Evolutionary conservation across 2,888 invertebrate species (phyloP), one percentile per base, ranked within the genome.

Genomic region (Cheilosia impressa): DNA sequence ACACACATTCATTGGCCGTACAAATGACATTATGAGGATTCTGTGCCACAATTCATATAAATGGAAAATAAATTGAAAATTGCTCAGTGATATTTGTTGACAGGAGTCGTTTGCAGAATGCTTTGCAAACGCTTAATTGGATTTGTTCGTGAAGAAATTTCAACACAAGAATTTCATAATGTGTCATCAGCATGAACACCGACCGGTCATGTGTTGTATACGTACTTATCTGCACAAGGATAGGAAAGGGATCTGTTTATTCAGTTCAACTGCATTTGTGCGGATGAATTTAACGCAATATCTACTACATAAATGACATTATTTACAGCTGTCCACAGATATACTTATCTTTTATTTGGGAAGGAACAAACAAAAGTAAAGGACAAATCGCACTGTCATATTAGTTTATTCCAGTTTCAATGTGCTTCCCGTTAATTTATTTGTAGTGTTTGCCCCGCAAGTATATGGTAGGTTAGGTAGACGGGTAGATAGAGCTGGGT

Each of bases 91-190:
- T 84, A 76, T 80, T 80, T 80, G 84, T 84, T 84, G 80, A 76
- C 80, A 80, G 75, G 66, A 84, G 69, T 80, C 84, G 71, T 84
- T 71, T 79, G 58, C 84, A 84, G 84, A 76, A 80, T 80, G 71
- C 80, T 66, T 76, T 69, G 71, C 75, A 62, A 80, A 80, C 71
- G 75, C 60, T 79, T 84, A 80, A 84, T 80, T 84, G 79, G 69
- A 84, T 84, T 80, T 84, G 80, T 84, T 80, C 80, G 53, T 80
- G 75, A 84, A 84, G 84, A 80, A 84, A 65, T 80, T 75, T 80
- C 69, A 79, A 69, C 69, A 69, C 65, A 84, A 84, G 63, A 79
- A 80, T 71, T 84, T 75, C 80, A 76, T 78, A 68, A 84, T 71
- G 58, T 80, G 75, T 75, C 69, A 80, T 71, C 75, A 53, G 53